phyloP scores from a whole-genome alignment of 2,888 invertebrate genomes.

The Halictus ligatus region DNA sequence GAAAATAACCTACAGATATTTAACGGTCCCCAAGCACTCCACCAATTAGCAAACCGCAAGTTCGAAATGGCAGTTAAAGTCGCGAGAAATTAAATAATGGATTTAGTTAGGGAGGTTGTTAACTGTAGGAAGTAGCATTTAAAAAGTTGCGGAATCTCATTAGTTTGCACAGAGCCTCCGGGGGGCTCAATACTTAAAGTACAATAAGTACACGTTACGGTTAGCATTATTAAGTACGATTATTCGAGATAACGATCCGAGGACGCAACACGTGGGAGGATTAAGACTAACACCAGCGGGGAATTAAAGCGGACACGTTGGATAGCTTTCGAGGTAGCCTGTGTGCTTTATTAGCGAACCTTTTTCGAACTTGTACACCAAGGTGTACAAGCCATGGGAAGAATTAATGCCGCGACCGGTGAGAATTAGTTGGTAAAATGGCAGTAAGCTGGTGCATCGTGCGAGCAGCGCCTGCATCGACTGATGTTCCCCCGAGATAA shows the following conservation, averaged over 20 bases:
- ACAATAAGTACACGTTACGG: background rate
- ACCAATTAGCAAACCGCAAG: too few relatives aligned
- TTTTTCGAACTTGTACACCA: slow-evolving; percentile 27
- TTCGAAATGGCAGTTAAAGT: background rate
- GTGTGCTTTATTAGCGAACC: slow-evolving; percentile 21
- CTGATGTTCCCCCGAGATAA: slow-evolving; percentile 65
- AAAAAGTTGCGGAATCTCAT: background rate
- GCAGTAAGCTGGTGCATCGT: slow-evolving; percentile 60
- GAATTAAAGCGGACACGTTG: slow-evolving; percentile 14
- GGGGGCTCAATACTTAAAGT: background rate
- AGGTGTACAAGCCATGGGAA: background rate
- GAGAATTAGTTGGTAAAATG: slow-evolving; percentile 64
- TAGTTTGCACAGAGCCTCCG: background rate
- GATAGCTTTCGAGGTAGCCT: background rate
- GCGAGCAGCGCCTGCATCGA: slow-evolving; percentile 53
- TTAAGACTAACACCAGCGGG: slow-evolving; percentile 1
- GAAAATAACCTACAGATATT: too few relatives aligned
- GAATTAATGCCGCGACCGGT: slow-evolving; percentile 53
- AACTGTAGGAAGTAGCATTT: background rate
- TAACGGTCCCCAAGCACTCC: too few relatives aligned
- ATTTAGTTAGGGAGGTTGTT: background rate
- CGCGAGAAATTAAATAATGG: background rate
- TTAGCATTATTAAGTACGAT: background rate
- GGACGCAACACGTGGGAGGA: slow-evolving; percentile 4
- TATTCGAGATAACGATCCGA: slow-evolving; percentile 2